Evolutionary conservation across 1,140 invertebrate species (phyloP).

Genomic region (Tetraneura akinire): DNA sequence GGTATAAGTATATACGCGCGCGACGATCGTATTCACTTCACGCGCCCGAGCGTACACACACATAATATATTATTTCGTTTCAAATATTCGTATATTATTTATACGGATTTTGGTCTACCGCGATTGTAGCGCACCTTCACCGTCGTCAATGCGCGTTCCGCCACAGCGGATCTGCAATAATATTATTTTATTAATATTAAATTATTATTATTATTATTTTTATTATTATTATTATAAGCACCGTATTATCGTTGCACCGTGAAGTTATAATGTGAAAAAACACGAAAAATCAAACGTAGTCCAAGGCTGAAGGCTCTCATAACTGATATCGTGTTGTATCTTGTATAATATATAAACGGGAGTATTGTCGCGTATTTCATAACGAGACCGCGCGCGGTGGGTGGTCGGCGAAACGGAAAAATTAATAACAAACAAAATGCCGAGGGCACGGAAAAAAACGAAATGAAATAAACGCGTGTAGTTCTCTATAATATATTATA

Average conservation of each 20-base stretch:
- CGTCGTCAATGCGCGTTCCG: slow-evolving; percentile 20
- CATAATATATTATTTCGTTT: too few species aligned
- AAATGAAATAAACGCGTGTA: too few species aligned
- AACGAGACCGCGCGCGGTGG: slow-evolving; percentile 25
- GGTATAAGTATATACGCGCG: neutral
- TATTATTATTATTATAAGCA: slow-evolving; percentile 16
- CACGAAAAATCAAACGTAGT: slow-evolving; percentile 38
- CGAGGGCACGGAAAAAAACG: slow-evolving; percentile 12
- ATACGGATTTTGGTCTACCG: neutral
- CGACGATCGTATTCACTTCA: too few species aligned
- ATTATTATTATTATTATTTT: too few species aligned
- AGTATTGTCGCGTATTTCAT: slow-evolving; percentile 29
- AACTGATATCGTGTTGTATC: too few species aligned
- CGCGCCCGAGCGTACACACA: neutral
- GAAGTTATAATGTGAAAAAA: slow-evolving; percentile 40
- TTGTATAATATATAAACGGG: neutral
- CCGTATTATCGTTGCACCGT: slow-evolving; percentile 42
- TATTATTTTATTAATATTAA: slow-evolving; percentile 18
- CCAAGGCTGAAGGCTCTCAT: slow-evolving; percentile 41
- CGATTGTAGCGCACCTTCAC: neutral
- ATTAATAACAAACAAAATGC: neutral
- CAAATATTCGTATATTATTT: too few species aligned
- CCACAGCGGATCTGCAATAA: neutral
- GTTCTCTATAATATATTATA: too few species aligned
- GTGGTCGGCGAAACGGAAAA: neutral